phyloP scores from a whole-genome alignment of 2,797 vertebrate species.

The Forpus xanthops region DNA sequence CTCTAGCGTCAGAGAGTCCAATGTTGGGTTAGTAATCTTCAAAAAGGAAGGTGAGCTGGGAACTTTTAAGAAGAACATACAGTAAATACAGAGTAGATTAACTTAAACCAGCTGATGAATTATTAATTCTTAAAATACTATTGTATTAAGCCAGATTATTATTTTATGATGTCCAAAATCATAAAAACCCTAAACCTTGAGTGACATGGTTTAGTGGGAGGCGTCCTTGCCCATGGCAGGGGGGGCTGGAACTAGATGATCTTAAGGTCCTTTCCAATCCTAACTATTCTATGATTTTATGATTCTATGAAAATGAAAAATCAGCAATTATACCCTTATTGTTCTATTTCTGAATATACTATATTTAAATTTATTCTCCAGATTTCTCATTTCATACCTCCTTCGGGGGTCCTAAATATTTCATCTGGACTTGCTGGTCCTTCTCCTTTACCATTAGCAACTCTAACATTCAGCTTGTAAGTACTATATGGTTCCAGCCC shows the following conservation, averaged over 20 bases:
- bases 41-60: conserved; percentile 87
- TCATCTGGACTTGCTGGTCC: conserved; percentile 85
- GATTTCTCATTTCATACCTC: conserved; percentile 81
- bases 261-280: no score
- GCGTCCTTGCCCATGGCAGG: no score
- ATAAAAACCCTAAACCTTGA: no score
- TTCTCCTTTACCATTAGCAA: conserved; percentile 91
- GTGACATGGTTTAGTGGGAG: no score
- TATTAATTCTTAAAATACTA: background rate
- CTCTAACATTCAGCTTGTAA: conserved; percentile 87
- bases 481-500: conserved; percentile 88
- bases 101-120: background rate
- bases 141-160: background rate
- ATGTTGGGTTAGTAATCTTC: conserved; percentile 80
- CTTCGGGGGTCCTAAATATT: conserved; percentile 90
- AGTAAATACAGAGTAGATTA: conserved; percentile 8
- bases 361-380: background rate
- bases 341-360: background rate
- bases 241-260: no score
- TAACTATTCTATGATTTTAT: no score
- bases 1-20: conserved; percentile 90
- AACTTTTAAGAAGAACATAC: conserved; percentile 76
- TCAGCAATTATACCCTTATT: background rate
- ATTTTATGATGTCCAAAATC: background rate
- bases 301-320: background rate